phyloP scores from a whole-genome alignment of 92 coral and sea anemone genomes.

The Palythoa heliodiscus region DNA sequence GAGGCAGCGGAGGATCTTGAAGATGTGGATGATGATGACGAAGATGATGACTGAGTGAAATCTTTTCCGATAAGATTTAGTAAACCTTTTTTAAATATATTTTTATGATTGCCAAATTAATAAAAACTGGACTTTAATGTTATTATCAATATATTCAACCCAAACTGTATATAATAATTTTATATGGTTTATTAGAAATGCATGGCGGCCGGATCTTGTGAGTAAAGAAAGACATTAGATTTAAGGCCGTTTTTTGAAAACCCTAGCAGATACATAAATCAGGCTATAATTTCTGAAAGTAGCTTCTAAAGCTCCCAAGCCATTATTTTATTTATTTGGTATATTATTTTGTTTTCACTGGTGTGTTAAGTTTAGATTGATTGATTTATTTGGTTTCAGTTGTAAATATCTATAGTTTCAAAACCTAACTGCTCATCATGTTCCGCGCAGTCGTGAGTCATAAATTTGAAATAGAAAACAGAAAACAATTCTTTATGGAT shows the following conservation, averaged over 20 bases:
- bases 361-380: too few relatives aligned
- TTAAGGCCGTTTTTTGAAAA: neutral
- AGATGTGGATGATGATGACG: slow-evolving; percentile 98
- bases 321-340: too few relatives aligned
- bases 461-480: too few relatives aligned
- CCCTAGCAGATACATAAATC: too few relatives aligned
- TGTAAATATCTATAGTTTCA: too few relatives aligned
- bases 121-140: neutral
- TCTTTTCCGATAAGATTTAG: neutral
- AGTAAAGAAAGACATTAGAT: neutral
- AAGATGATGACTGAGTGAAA: slow-evolving; percentile 72
- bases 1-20: slow-evolving; percentile 97
- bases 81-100: neutral
- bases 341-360: too few relatives aligned
- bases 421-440: too few relatives aligned
- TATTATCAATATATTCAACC: neutral
- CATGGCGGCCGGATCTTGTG: neutral
- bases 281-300: too few relatives aligned
- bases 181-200: neutral
- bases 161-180: neutral
- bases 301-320: too few relatives aligned
- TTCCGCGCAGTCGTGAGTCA: too few relatives aligned
- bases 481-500: too few relatives aligned
- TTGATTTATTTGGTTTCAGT: too few relatives aligned
- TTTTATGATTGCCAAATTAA: neutral